Base-by-base conservation (phyloP, 1,140 invertebrate genomes). In the Dendrolimus kikuchii region DNA sequence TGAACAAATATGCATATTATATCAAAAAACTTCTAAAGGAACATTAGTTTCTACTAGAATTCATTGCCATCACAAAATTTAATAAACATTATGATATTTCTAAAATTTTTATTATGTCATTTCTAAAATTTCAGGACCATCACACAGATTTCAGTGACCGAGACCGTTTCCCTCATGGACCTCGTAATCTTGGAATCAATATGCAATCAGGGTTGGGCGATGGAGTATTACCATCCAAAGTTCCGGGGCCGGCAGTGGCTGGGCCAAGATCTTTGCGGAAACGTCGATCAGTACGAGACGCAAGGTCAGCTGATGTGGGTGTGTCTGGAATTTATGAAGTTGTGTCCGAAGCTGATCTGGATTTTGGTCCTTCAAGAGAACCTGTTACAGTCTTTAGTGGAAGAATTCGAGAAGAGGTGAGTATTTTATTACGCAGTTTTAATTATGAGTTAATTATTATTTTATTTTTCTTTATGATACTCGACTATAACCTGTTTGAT, bases 291-390 rank as follows among this genome's bases (percentile, higher is more conserved):
- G 88, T 94, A 2, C 88, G 94, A 5, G 93, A 94, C 67, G 92
- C 89, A 7, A 90, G 93, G 36, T 95, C 93, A 58, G 94, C 93
- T 4, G 95, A 95, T 73, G 94, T 96, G 7, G 95, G 94, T 6
- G 95, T 96, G 9, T 94, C 92, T 61, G 95, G 94, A 3, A 90
- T 95, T 42, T 97, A 95, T 78, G 94, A 96, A 62, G 95, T 98
- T n/a, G 96, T 97, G 38, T 96, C 95, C 4, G 95, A 96, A 80
- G 94, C 95, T 7, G 96, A 98, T 79, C 84, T 98, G 23, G 95
- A 94, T n/a, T 98, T 97, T 77, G 95, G 93, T 64, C 94, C 95
- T 0, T 94, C 96, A 60, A 89, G 89, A 23, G 94, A 96, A 80
- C 92, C 94, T 0, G 94, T 95, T 0, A 95, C 94, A 6, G 93